Evolutionary conservation across 2,888 invertebrate species (phyloP), one percentile per base, ranked within the genome.

Genomic region (Tipula helvola): DNA sequence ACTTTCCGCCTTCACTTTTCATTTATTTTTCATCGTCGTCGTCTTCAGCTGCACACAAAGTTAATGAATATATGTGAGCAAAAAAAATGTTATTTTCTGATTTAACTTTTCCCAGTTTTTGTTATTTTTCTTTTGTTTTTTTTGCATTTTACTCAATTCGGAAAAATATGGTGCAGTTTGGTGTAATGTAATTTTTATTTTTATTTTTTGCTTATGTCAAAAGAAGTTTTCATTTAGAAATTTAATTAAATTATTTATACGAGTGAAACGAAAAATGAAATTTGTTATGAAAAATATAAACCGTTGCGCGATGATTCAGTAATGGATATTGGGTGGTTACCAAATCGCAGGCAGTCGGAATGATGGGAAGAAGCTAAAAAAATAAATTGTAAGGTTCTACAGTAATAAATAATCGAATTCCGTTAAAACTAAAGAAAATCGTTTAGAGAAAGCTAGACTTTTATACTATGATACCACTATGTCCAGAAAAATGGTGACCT

Each of bases 161-260:
- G n/a, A 71, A 71, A 71, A 71, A 71, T 71, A 71, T 71, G 71
- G 71, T 71, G 71, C 71, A 71, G 71, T 71, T 71, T 71, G 71
- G 71, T 71, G 28, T 28, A 71, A 71, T 71, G 10, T 71, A 28
- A 71, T 71, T 71, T 71, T 71, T 28, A 71, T 71, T 71, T 71
- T 71, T 28, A 28, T 52, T 52, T 52, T 52, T 16, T 52, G 71
- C 52, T 52, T 52, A 10, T 71, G 28, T 71, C 71, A 71, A 71
- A 71, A 71, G 71, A 71, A 71, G 71, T 71, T 71, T 71, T 28
- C 71, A 71, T 71, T 71, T 71, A 28, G 28, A 71, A 71, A 71
- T 71, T 71, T 71, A 71, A 71, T 28, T 71, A 28, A 71, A 71
- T 71, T 71, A 71, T 71, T 71, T 71, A 28, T 28, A 71, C 71